Base-by-base conservation (phyloP, 2,888 invertebrate genomes). In the Scaptomyza polygonia region DNA sequence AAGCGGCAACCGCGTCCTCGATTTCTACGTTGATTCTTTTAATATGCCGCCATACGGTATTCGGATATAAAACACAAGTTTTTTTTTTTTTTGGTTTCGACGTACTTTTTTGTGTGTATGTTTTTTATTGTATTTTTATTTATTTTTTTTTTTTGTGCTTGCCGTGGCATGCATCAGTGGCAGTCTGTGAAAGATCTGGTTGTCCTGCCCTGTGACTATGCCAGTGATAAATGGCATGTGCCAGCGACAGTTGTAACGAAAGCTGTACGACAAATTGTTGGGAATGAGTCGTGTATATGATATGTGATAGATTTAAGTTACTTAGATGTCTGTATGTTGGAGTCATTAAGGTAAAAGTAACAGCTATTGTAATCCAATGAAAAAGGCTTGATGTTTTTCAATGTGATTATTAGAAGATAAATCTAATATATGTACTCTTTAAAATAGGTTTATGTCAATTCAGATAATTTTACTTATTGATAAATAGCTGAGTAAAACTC, bases 211-310 rank as follows among this genome's bases (percentile, higher is more conserved):
- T 51, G 59, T 48, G 52, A 47, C 58, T 61, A 57, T 45, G 54
- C 29, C 67, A 64, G 63, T 85, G 86, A 82, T 73, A 79, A 64
- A 79, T 71, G 74, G 62, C 88, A 87, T 82, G 58, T 82, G 80
- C 67, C 12, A 45, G 39, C 48, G 72, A 78, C 78, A 62, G 56
- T 48, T 59, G 25, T 5, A 53, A 32, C 77, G 83, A 87, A 86
- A 87, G 87, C 32, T n/a, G 86, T 34, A 42, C 57, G 42, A 58
- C 32, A 44, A 68, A 42, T 79, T 81, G 36, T 27, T 39, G 2
- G 6, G 36, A 27, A n/a, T 7, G 18, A 12, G 21, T 21, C 7
- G 14, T 39, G 9, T 29, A 11, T n/a, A 4, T 27, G 7, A 27
- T 3, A 11, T 44, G 14, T 18, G 44, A 39, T 44, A 53, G 30